phyloP scores from a whole-genome alignment of 2,888 invertebrate species.

The Lomographa bimaculata region DNA sequence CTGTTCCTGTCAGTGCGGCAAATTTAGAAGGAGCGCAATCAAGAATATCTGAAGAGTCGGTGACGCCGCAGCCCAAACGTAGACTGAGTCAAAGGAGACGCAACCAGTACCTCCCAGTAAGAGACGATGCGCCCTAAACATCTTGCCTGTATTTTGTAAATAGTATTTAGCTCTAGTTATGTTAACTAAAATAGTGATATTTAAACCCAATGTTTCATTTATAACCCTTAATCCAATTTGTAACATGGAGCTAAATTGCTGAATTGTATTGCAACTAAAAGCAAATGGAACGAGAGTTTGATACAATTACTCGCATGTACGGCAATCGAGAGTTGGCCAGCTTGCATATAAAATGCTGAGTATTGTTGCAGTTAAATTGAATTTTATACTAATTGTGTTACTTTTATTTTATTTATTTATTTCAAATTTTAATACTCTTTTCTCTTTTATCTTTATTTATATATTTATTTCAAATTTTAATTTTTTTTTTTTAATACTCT shows the following conservation, averaged over 20 bases:
- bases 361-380: too few relatives aligned
- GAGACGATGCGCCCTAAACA: constrained; percentile 74
- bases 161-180: constrained; percentile 57
- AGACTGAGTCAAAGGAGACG: constrained; percentile 57
- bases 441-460: too few relatives aligned
- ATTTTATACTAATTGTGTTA: too few relatives aligned
- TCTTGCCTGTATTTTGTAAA: constrained; percentile 53
- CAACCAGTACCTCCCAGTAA: constrained; percentile 70
- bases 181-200: constrained; percentile 65
- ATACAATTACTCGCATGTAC: constrained; percentile 2
- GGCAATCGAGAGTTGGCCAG: neutral
- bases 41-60: constrained; percentile 58
- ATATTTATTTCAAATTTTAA: too few relatives aligned
- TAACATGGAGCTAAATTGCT: neutral
- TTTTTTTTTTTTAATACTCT: too few relatives aligned
- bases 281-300: constrained; percentile 1
- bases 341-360: neutral
- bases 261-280: constrained; percentile 1
- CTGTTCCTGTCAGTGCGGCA: constrained; percentile 67
- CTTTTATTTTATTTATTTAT: too few relatives aligned
- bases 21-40: constrained; percentile 64
- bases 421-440: too few relatives aligned
- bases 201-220: constrained; percentile 34
- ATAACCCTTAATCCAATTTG: too few relatives aligned
- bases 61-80: constrained; percentile 47